Percentiles rank a stretch among this genome's conserved stretches.
Conservation (phyloP, 2,113 vertebrate species). For the Grallaria varia region DNA sequence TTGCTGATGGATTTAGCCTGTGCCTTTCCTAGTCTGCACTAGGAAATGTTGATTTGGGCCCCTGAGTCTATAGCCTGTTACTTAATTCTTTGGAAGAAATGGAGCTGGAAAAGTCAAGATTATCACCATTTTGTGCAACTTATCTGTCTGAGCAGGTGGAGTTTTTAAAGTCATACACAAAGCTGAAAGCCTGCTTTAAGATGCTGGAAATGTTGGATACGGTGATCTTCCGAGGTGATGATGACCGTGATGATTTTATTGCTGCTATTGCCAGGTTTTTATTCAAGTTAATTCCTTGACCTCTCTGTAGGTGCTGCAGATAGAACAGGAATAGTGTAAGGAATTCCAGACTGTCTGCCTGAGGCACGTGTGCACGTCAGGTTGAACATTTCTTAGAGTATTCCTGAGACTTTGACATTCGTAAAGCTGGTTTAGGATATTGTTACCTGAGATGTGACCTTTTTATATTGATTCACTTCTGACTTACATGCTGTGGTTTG, state of each 20-base stretch:
- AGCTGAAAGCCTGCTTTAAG: not conserved
- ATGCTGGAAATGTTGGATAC: not conserved
- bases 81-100: not conserved
- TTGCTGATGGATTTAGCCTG: not conserved
- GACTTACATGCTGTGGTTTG: not conserved
- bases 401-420: not conserved
- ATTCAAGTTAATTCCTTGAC: not conserved
- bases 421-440: not conserved
- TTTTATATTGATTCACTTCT: not conserved
- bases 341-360: not conserved
- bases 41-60: not conserved
- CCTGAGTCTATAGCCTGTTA: not conserved
- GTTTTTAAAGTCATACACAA: not conserved
- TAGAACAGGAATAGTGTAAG: not conserved
- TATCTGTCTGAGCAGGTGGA: not conserved
- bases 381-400: slow-evolving; percentile 10
- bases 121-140: not conserved
- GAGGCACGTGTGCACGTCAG: accelerated
- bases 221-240: not conserved
- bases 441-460: not conserved
- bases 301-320: not conserved
- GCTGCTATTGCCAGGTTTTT: not conserved
- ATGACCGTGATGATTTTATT: not conserved
- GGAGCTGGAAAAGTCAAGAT: not conserved
- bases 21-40: not conserved